These are phyloP conservation scores for Orycteropus afer DNA, from an alignment of 2,113 vertebrate genomes.

Conservation along the genomic window DNA sequence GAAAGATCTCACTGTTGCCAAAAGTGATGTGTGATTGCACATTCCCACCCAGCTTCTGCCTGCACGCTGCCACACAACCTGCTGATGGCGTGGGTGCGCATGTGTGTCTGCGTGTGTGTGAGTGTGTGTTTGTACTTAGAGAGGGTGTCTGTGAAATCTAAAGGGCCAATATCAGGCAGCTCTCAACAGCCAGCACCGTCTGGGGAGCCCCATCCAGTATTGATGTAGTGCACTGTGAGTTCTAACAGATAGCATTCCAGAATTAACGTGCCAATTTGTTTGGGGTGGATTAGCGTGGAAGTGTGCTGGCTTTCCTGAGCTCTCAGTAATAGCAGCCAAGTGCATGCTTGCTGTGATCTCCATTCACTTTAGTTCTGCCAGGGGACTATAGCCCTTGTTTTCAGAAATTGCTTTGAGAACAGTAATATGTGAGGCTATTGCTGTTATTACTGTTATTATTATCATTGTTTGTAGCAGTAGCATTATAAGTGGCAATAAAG, in stretches of 20 bases:
- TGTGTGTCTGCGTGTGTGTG: constrained; percentile 31
- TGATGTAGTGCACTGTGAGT: not conserved
- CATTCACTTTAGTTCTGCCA: not conserved
- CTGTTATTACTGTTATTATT: not conserved
- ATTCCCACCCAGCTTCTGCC: constrained; percentile 54
- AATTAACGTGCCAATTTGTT: constrained; percentile 38
- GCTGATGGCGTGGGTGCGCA: not conserved
- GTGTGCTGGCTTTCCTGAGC: constrained; percentile 51
- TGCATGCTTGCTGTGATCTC: not conserved
- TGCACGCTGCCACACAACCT: constrained; percentile 33
- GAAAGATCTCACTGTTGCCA: constrained; percentile 48
- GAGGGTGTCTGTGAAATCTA: constrained; percentile 76
- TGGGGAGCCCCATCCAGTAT: constrained; percentile 30
- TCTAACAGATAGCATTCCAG: constrained; percentile 55
- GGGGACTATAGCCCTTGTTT: not conserved
- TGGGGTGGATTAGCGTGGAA: not conserved
- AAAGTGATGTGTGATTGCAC: constrained; percentile 68
- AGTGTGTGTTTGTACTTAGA: constrained; percentile 69
- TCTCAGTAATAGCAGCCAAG: constrained; percentile 30
- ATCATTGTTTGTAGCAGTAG: not conserved
- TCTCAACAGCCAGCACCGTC: constrained; percentile 49
- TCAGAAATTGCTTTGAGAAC: not conserved
- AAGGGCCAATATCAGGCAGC: constrained; percentile 67
- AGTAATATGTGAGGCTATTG: not conserved
- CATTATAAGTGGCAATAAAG: not conserved